phyloP scores from a whole-genome alignment of 2,888 invertebrate species.

The Himalopsyche kuldschensis region DNA sequence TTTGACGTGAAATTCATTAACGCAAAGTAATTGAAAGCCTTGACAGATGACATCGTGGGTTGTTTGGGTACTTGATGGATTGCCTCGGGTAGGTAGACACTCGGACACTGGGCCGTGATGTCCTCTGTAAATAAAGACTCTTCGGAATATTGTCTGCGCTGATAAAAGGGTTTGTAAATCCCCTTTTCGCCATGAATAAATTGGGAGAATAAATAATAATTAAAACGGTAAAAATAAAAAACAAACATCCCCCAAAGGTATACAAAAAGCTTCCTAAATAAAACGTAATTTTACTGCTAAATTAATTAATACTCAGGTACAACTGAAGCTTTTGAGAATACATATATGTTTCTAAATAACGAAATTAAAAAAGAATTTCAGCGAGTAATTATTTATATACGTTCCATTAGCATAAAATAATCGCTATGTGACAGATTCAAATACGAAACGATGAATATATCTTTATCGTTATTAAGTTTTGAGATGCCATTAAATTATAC shows the following conservation, averaged over 20 bases:
- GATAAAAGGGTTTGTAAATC: neutral
- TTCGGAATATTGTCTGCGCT: neutral
- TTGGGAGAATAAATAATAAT: constrained; percentile 2
- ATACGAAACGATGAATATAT: no score
- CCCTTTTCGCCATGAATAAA: constrained; percentile 1
- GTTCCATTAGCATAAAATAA: no score
- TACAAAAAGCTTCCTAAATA: neutral
- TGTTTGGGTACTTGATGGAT: constrained; percentile 32
- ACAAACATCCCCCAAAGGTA: neutral
- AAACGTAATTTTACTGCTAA: neutral
- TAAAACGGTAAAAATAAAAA: constrained; percentile 6
- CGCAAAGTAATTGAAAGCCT: constrained; percentile 38
- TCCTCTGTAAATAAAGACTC: neutral
- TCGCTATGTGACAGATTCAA: no score
- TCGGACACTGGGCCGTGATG: neutral
- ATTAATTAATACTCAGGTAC: neutral
- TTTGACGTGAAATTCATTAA: constrained; percentile 39
- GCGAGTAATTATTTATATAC: no score
- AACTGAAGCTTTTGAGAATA: neutral
- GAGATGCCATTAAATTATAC: no score
- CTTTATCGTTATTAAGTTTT: no score
- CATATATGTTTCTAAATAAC: no score
- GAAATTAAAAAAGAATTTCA: no score
- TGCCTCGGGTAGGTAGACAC: neutral
- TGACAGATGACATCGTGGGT: constrained; percentile 35